These are phyloP conservation scores for Aproaerema taeniolella DNA, from an alignment of 2,888 invertebrate species.

Conservation along the genomic window DNA sequence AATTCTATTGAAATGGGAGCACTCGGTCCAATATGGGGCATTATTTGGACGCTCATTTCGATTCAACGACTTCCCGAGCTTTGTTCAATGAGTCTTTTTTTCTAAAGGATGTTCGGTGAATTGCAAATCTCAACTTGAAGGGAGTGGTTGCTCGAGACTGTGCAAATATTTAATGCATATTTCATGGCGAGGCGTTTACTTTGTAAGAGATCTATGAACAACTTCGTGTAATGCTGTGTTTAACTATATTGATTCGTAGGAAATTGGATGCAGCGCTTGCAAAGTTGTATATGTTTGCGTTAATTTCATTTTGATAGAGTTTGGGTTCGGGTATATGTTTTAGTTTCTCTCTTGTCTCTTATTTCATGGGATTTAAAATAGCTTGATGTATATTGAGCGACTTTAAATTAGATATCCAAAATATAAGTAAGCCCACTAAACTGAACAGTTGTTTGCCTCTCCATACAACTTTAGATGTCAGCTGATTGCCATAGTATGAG, in stretches of 20 bases:
- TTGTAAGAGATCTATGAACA: conserved; percentile 62
- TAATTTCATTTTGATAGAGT: not conserved
- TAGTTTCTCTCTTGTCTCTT: no score
- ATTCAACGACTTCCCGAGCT: conserved; percentile 47
- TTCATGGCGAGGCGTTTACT: conserved; percentile 67
- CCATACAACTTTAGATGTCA: no score
- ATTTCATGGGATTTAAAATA: no score
- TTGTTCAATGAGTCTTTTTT: conserved; percentile 62
- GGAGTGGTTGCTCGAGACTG: conserved; percentile 56
- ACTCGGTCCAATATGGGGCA: conserved; percentile 29
- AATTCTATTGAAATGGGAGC: conserved; percentile 34
- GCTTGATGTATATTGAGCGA: no score
- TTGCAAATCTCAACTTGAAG: conserved; percentile 73
- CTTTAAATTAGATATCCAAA: no score
- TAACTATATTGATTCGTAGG: conserved; percentile 12
- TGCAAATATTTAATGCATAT: conserved; percentile 75
- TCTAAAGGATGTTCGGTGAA: conserved; percentile 67
- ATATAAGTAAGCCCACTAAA: no score
- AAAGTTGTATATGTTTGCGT: not conserved
- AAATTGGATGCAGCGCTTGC: conserved; percentile 7
- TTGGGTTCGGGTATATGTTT: no score
- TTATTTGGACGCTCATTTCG: conserved; percentile 60
- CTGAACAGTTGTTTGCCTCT: no score
- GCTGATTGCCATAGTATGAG: no score
- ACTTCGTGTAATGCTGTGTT: conserved; percentile 34